Base-by-base conservation (phyloP, 2,888 invertebrate species). In the Ophion slaviceki region DNA sequence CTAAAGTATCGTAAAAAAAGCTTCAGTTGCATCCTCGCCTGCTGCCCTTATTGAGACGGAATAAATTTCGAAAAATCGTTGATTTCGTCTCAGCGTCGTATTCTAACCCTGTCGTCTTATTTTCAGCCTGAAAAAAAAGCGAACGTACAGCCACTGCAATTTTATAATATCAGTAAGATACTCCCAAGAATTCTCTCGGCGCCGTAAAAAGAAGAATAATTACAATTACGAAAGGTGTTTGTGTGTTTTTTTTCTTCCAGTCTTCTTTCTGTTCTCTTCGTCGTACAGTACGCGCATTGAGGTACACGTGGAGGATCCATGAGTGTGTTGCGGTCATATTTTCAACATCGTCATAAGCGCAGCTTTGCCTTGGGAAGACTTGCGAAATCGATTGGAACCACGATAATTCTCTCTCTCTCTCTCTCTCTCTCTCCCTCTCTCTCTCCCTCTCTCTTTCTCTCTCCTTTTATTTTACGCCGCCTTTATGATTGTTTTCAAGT, bases 341-440 rank as follows among this genome's bases (percentile, higher is more conserved):
- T 86, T 86, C 86, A 72, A 70, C 70, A 87, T 83, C 75, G 83
- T 62, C 75, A 70, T 80, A 75, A 80, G 72, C 71, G 68, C 87
- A 79, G 77, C 64, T 82, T 87, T 82, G 89, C 89, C 90, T 90
- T 92, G 92, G 90, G 92, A 92, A 92, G 89, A 85, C 87, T 93
- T 92, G 89, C 91, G 92, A 92, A 92, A 93, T 90, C 90, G 91
- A 92, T 87, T 80, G 84, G 92, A 92, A 90, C 91, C 91, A 90
- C 91, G 92, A 92, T 92, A 92, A 88, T 88, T 84, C 87, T 88
- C 88, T 88, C 87, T 70, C 78, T 47, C 74, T 79, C 74, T 75
- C 88, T 90, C 74, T 47, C 47, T 80, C 81, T 40, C 78, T 67
- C 82, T 83, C 53, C 68, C 11, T 53, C n/a, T n/a, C 87, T 86